A percentile compares a stretch with the other conserved stretches of the same genome.
Evolutionary conservation across 1,140 invertebrate species (phyloP).

Genomic region (Potamilus streckersoni): DNA sequence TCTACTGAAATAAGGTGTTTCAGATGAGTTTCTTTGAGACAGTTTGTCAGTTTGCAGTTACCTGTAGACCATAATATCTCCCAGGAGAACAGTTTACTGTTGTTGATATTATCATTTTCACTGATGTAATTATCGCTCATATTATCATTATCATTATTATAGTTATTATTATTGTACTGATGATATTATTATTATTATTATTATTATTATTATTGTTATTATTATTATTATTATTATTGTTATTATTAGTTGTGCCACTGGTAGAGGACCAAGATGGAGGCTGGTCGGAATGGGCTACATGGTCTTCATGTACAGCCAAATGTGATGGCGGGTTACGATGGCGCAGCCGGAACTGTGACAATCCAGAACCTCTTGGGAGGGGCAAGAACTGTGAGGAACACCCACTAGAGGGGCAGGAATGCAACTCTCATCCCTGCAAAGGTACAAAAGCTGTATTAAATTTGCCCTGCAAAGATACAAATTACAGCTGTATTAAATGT

Average conservation of each 20-base stretch:
- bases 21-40: no score
- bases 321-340: constrained; percentile 43
- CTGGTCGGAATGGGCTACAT: constrained; percentile 44
- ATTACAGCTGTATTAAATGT: neutral
- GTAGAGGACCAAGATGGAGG: constrained; percentile 30
- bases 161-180: no score
- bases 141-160: no score
- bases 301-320: constrained; percentile 36
- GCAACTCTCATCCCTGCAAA: constrained; percentile 39
- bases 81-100: no score
- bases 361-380: constrained; percentile 32
- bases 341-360: constrained; percentile 35
- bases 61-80: no score
- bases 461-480: constrained; percentile 31
- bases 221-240: no score
- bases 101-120: no score
- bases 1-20: no score
- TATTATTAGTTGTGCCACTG: constrained; percentile 12
- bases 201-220: no score
- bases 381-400: constrained; percentile 33
- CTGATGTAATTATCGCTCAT: no score
- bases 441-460: constrained; percentile 11
- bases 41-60: no score
- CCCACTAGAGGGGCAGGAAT: constrained; percentile 26
- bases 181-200: no score